Base-by-base conservation (phyloP, 37 sponge, comb jelly and placozoan genomes). In the Spongilla lacustris region DNA sequence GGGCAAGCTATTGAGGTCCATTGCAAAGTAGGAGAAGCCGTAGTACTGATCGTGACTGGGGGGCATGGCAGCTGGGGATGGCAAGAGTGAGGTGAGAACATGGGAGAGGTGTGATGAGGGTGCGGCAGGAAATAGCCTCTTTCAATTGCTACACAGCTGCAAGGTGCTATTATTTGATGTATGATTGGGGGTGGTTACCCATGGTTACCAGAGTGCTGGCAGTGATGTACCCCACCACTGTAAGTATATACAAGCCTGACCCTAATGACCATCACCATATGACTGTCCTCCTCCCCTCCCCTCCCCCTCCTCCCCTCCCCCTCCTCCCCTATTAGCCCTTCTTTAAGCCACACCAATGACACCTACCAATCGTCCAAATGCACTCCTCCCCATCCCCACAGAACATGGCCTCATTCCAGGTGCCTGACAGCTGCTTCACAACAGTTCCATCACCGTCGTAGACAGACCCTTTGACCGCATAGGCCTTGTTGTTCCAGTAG, bases 401-500 rank as follows among this genome's bases (percentile, higher is more conserved):
- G 81, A 86, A 93, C 84, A 93, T 75, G 73, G 84, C 90, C 19
- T 89, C 87, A 31, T 89, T 75, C 93, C 93, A 93, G 73, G 89
- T 78, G 66, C 93, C 93, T 69, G 73, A 89, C 58, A 93, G 49
- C 69, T 89, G 80, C 4, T 90, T 48, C 21, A 94, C 92, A 41
- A 82, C 81, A 27, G 69, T 73, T 22, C 85, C 96, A 28, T 84
- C 86, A 31, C 72, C 30, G 66, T 89, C 38, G 68, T 82, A 90
- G 36, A 95, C 91, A 28, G 72, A 68, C 14, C 96, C 96, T 58
- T 86, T 69, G 35, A 95, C 90, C 0, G 89, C 80, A 68, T 90
- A 82, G 75, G 83, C 90, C 88, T 95, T 95, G 74, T 77, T 77
- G 79, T 83, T 92, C 90, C 91, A 95, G 70, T 89, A 85, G 58